These are phyloP conservation scores for Phocoena phocoena DNA, from an alignment of 2,113 vertebrate genomes.

Conservation along the genomic window DNA sequence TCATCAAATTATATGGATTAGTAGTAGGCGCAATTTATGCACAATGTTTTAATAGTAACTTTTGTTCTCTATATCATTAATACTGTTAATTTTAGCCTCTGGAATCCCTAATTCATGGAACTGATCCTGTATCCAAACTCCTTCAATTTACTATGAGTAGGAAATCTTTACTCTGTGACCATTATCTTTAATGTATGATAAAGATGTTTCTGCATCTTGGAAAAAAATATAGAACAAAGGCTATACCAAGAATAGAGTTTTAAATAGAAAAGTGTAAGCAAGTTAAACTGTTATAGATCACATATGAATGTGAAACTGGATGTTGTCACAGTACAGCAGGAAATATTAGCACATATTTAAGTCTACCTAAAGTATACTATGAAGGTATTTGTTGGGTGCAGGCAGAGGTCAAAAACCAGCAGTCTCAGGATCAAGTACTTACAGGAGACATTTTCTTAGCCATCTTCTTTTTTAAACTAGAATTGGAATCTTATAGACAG, in stretches of 20 bases:
- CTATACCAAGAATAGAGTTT: neutral
- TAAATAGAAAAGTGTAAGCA: constrained; percentile 11
- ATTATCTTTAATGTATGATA: constrained; percentile 21
- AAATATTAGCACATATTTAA: constrained; percentile 3
- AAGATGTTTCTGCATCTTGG: neutral
- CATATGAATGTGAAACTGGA: neutral
- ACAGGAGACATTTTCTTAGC: neutral
- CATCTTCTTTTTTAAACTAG: neutral
- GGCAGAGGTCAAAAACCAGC: neutral
- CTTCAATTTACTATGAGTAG: constrained; percentile 43
- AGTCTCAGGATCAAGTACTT: neutral
- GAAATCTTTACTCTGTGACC: neutral
- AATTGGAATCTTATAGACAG: neutral
- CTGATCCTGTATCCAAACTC: constrained; percentile 37
- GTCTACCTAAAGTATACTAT: neutral
- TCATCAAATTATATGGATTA: constrained; percentile 82
- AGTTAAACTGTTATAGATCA: neutral
- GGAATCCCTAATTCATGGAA: constrained; percentile 60
- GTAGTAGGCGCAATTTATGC: constrained; percentile 75
- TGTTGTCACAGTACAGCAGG: neutral
- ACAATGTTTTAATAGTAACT: constrained; percentile 77
- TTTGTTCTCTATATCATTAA: constrained; percentile 66
- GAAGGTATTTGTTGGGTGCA: neutral
- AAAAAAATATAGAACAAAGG: constrained; percentile 4
- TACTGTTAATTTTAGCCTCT: constrained; percentile 67